Conservation (phyloP, 2,888 invertebrate genomes). For the Lamproptera curius region DNA sequence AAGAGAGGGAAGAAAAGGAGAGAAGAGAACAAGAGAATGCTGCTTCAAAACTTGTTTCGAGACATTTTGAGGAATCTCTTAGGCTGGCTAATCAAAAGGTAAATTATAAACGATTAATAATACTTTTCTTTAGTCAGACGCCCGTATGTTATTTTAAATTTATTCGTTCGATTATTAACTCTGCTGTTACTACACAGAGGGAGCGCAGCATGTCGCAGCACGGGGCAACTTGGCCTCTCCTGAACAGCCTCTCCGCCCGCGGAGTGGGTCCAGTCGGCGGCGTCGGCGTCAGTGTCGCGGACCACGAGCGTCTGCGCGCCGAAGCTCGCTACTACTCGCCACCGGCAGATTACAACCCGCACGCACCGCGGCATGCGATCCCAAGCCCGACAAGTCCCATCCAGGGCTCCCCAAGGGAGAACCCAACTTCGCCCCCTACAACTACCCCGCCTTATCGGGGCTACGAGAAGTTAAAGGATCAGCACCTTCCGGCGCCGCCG, state of each 20-base stretch:
- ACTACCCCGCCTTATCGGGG: slow-evolving; percentile 79
- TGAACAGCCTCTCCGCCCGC: slow-evolving; percentile 52
- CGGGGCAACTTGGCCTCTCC: slow-evolving; percentile 75
- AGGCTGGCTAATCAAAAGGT: slow-evolving; percentile 88
- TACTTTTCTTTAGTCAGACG: too few relatives aligned
- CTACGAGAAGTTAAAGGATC: slow-evolving; percentile 81
- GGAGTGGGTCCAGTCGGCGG: slow-evolving; percentile 58
- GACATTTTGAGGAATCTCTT: slow-evolving; percentile 94
- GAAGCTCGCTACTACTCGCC: slow-evolving; percentile 49
- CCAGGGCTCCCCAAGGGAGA: slow-evolving; percentile 76
- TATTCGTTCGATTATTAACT: too few relatives aligned
- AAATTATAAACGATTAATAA: too few relatives aligned
- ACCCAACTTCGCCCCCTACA: slow-evolving; percentile 83
- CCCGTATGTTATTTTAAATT: slow-evolving; percentile 14
- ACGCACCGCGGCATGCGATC: slow-evolving; percentile 48
- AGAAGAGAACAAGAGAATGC: slow-evolving; percentile 83
- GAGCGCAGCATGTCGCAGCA: slow-evolving; percentile 72
- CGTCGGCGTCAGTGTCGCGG: slow-evolving; percentile 27
- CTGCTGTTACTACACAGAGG: too few relatives aligned
- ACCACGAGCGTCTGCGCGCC: slow-evolving; percentile 47
- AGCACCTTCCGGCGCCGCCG: slow-evolving; percentile 81
- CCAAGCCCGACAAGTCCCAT: slow-evolving; percentile 60
- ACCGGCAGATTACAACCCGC: slow-evolving; percentile 48
- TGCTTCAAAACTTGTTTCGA: slow-evolving; percentile 89
- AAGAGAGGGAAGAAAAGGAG: slow-evolving; percentile 74